phyloP scores from a whole-genome alignment of 2,797 vertebrate species.

The Anguilla anguilla region DNA sequence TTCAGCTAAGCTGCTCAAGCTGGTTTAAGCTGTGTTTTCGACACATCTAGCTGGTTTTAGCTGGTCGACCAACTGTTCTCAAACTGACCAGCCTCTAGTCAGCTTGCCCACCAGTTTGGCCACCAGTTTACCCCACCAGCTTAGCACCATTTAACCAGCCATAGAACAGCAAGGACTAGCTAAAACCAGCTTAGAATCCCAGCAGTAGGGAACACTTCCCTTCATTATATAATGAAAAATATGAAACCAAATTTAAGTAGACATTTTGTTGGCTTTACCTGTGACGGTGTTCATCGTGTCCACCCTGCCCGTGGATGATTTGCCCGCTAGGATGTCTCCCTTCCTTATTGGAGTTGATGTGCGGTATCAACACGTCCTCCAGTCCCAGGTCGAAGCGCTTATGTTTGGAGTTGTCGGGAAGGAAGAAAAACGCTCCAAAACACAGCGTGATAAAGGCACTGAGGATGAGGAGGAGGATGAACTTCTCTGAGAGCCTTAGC shows the following conservation, averaged over 20 bases:
- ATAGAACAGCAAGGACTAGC: neutral
- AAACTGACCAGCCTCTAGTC: no score
- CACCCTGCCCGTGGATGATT: slow-evolving; percentile 89
- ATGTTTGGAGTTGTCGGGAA: slow-evolving; percentile 97
- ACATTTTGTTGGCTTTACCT: slow-evolving; percentile 68
- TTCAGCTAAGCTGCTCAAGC: no score
- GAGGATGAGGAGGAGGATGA: slow-evolving; percentile 97
- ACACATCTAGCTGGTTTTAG: no score
- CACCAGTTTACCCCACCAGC: neutral
- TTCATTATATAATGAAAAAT: neutral
- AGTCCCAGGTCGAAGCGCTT: slow-evolving; percentile 96
- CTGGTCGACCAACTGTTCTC: no score
- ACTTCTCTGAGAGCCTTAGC: slow-evolving; percentile 96
- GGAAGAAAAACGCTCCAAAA: slow-evolving; percentile 98
- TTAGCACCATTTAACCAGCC: neutral
- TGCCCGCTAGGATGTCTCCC: slow-evolving; percentile 81
- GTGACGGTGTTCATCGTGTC: slow-evolving; percentile 90
- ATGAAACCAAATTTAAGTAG: neutral
- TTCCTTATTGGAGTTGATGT: slow-evolving; percentile 88
- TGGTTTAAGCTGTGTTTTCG: no score
- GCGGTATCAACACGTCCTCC: slow-evolving; percentile 95
- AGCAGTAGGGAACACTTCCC: neutral
- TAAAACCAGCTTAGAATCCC: neutral
- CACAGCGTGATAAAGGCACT: slow-evolving; percentile 99
- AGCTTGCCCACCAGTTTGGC: neutral